A percentile compares a stretch with the other conserved stretches of the same genome.
Evolutionary conservation across 1,140 invertebrate species (phyloP).

Genomic region (Leptinotarsa texana): DNA sequence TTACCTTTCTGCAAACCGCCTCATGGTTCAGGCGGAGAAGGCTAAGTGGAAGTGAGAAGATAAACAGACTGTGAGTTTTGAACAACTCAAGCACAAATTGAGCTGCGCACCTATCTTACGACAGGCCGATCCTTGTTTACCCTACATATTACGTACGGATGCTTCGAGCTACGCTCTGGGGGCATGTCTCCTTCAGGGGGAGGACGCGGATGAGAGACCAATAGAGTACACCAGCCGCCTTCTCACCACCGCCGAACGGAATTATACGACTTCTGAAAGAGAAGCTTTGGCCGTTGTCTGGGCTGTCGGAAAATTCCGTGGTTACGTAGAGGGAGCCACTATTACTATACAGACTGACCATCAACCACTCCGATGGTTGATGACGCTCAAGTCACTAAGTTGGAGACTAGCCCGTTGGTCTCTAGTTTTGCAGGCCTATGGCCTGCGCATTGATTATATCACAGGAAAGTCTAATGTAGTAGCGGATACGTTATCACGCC

Average conservation of each 20-base stretch:
- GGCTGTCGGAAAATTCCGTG: constrained; percentile 45
- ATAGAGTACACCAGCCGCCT: constrained; percentile 50
- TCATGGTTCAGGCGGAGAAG: constrained; percentile 40
- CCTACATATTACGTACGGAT: constrained; percentile 28
- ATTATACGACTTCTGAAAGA: constrained; percentile 42
- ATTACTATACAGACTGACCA: constrained; percentile 59
- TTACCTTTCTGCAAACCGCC: constrained; percentile 29
- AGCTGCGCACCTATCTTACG: constrained; percentile 23
- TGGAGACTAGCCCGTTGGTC: constrained; percentile 57
- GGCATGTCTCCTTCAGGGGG: constrained; percentile 52
- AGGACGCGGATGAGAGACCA: constrained; percentile 46
- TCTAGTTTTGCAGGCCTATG: constrained; percentile 31
- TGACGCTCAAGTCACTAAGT: constrained; percentile 53
- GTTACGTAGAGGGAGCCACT: constrained; percentile 41
- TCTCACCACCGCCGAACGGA: constrained; percentile 48
- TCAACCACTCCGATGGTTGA: constrained; percentile 58
- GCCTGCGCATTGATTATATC: constrained; percentile 31
- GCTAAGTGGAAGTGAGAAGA: constrained; percentile 45
- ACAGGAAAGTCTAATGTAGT: constrained; percentile 33
- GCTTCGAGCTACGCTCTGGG: constrained; percentile 50
- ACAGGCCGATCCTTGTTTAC: constrained; percentile 16
- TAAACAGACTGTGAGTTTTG: constrained; percentile 45
- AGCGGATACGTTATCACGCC: constrained; percentile 30
- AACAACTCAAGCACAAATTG: constrained; percentile 35
- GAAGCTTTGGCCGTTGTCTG: constrained; percentile 56